These are phyloP conservation scores for Zhuqinia jingwanae DNA, from an alignment of 2,888 invertebrate species.

Conservation along the genomic window DNA sequence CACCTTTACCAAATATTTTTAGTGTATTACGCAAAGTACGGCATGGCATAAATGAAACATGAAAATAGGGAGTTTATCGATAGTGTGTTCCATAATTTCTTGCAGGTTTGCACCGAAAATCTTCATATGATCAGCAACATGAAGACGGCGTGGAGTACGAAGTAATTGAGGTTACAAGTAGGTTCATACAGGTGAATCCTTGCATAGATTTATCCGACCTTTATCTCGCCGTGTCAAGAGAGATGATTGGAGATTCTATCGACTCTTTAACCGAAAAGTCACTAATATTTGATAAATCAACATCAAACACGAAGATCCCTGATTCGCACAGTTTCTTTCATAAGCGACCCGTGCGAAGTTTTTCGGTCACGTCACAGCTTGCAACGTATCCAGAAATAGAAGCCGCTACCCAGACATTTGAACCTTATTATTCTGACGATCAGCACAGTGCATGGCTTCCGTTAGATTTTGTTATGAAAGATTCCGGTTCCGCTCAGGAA, in stretches of 20 bases:
- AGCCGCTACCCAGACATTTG: not conserved
- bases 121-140: not conserved
- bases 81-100: too few relatives aligned
- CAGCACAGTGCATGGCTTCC: not conserved
- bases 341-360: not conserved
- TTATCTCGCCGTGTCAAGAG: not conserved
- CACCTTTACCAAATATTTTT: slow-evolving; percentile 19
- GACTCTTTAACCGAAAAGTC: not conserved
- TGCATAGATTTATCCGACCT: not conserved
- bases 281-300: not conserved
- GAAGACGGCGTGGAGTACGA: not conserved
- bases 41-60: too few relatives aligned
- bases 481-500: too few relatives aligned
- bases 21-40: not conserved
- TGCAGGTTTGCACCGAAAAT: not conserved
- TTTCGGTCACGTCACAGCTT: not conserved
- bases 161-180: slow-evolving; percentile 12
- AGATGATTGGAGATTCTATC: not conserved
- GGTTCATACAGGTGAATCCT: not conserved
- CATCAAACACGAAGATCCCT: not conserved
- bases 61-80: not conserved
- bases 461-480: not conserved
- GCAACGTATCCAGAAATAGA: not conserved
- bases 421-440: slow-evolving; percentile 2
- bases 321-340: not conserved